A percentile compares a stretch with the other conserved stretches of the same genome.
phyloP scores from a whole-genome alignment of 2,888 invertebrate genomes.

The Antheraea yamamai region DNA sequence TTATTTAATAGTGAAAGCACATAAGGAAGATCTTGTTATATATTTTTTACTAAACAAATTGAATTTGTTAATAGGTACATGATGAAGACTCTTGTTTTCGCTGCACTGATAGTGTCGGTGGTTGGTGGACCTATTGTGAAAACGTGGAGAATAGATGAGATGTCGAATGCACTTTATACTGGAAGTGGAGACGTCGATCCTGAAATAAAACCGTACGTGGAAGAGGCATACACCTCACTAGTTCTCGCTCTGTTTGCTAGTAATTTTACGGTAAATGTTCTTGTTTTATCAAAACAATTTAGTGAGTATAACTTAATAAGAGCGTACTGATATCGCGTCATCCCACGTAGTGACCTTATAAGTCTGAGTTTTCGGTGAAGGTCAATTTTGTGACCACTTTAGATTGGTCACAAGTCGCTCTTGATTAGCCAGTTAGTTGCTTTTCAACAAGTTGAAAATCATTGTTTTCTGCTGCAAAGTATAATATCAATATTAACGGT shows the following conservation, averaged over 20 bases:
- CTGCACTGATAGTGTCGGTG: conserved; percentile 43
- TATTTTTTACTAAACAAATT: not conserved
- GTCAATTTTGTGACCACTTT: no score
- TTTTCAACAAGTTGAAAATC: no score
- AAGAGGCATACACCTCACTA: not conserved
- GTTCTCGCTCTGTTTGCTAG: not conserved
- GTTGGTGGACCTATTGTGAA: not conserved
- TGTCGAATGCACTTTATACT: not conserved
- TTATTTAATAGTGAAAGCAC: no score
- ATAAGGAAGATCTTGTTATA: not conserved
- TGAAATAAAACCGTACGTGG: not conserved
- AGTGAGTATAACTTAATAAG: not conserved
- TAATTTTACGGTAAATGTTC: not conserved
- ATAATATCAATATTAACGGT: no score
- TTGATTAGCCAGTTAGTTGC: no score
- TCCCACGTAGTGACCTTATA: not conserved
- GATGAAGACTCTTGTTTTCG: not conserved
- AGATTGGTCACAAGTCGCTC: no score
- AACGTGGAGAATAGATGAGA: not conserved
- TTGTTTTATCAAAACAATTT: not conserved
- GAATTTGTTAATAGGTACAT: not conserved
- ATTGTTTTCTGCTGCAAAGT: no score
- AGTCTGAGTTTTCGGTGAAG: no score
- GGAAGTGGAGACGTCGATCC: not conserved
- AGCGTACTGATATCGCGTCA: not conserved